Evolutionary conservation across 2,888 invertebrate genomes (phyloP).

Genomic region (Tinea pellionella): DNA sequence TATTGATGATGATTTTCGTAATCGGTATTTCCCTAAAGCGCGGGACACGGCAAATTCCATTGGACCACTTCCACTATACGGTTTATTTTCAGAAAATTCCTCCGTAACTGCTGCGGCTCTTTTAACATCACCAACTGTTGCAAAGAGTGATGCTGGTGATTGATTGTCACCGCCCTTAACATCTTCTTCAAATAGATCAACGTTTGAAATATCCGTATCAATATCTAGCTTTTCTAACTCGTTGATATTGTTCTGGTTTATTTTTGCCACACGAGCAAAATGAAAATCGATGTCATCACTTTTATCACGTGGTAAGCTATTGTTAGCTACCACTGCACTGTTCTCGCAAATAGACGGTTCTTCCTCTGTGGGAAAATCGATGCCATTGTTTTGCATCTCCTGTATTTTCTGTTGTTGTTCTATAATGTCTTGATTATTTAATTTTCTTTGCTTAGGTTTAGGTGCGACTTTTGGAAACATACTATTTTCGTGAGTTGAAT

Average conservation of each 20-base stretch:
- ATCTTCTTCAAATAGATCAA: constrained; percentile 70
- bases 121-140: constrained; percentile 81
- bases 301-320: constrained; percentile 49
- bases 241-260: constrained; percentile 58
- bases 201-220: constrained; percentile 71
- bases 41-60: constrained; percentile 88
- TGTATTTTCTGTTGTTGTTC: constrained; percentile 61
- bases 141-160: constrained; percentile 76
- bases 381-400: constrained; percentile 56
- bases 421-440: constrained; percentile 59
- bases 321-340: constrained; percentile 33
- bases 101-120: constrained; percentile 71
- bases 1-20: constrained; percentile 77
- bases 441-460: constrained; percentile 55
- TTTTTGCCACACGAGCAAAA: constrained; percentile 66
- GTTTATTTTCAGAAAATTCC: constrained; percentile 66
- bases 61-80: constrained; percentile 72
- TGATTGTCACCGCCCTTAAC: constrained; percentile 71
- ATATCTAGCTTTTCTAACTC: constrained; percentile 65
- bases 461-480: constrained; percentile 73
- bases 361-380: constrained; percentile 39
- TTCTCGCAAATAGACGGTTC: constrained; percentile 48
- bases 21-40: constrained; percentile 82
- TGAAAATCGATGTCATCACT: constrained; percentile 64
- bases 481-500: constrained; percentile 71